phyloP scores from a whole-genome alignment of 1,140 invertebrate species.

The Microplitis demolitor region DNA sequence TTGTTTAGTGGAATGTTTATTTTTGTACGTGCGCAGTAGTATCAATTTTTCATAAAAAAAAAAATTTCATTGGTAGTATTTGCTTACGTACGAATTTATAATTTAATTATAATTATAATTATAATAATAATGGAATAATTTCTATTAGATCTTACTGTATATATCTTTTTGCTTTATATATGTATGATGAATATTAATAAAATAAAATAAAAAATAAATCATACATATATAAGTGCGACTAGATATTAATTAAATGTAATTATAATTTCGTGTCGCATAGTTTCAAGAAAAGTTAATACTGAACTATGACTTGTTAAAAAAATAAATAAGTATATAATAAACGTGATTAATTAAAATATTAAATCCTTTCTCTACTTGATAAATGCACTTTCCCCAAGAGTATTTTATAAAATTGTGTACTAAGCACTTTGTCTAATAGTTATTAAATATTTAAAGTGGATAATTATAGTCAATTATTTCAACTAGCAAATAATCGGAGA shows the following conservation, averaged over 20 bases:
- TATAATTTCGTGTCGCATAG: slow-evolving; percentile 6
- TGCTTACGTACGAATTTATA: slow-evolving; percentile 30
- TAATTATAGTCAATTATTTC: slow-evolving; percentile 16
- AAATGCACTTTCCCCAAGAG: background rate
- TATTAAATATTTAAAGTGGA: background rate
- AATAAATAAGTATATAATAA: background rate
- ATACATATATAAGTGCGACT: background rate
- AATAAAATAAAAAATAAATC: slow-evolving; percentile 1
- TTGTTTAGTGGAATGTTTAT: slow-evolving; percentile 27
- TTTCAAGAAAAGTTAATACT: background rate
- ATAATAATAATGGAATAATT: background rate
- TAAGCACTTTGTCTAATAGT: background rate
- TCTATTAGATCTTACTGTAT: background rate
- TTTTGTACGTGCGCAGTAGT: slow-evolving; percentile 32
- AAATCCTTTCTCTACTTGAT: background rate
- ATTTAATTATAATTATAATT: background rate
- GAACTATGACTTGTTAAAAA: background rate
- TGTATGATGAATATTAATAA: slow-evolving; percentile 5
- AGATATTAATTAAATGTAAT: slow-evolving; percentile 10
- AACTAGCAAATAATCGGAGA: slow-evolving; percentile 68
- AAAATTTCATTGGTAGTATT: slow-evolving; percentile 19
- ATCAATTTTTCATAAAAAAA: slow-evolving; percentile 7
- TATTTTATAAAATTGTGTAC: background rate
- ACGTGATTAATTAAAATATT: background rate
- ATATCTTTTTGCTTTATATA: slow-evolving; percentile 18